phyloP scores from a whole-genome alignment of 1,140 invertebrate genomes.

The Drosophila hydei region DNA sequence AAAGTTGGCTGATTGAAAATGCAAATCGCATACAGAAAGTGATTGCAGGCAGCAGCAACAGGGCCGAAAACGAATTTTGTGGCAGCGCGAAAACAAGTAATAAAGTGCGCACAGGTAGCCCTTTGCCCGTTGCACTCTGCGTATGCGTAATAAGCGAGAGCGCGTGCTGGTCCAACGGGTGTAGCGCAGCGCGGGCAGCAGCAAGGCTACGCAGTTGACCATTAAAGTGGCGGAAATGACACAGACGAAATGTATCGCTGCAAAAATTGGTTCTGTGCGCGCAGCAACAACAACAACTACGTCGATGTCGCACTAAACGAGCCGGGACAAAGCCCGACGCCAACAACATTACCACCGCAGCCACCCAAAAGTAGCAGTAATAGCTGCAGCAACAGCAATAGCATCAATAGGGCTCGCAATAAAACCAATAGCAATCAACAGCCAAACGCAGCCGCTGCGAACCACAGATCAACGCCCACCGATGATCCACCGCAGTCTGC shows the following conservation, averaged over 20 bases:
- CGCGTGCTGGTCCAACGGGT: not conserved
- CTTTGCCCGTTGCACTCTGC: conserved; percentile 24
- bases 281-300: conserved; percentile 84
- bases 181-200: not conserved
- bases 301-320: conserved; percentile 75
- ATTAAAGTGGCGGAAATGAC: conserved; percentile 78
- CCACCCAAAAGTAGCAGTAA: conserved; percentile 12
- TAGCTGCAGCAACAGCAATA: conserved; percentile 40
- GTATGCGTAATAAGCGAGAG: conserved; percentile 44
- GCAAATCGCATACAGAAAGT: conserved; percentile 60
- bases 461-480: conserved; percentile 32
- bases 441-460: conserved; percentile 29
- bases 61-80: conserved; percentile 40
- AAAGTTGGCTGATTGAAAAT: conserved; percentile 78
- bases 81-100: conserved; percentile 41
- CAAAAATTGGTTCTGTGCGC: conserved; percentile 86
- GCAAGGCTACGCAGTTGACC: conserved; percentile 28
- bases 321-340: conserved; percentile 10
- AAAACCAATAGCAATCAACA: conserved; percentile 69
- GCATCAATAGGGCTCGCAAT: conserved; percentile 46
- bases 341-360: conserved; percentile 24
- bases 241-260: conserved; percentile 83
- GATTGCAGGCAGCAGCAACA: conserved; percentile 23
- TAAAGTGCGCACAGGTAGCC: conserved; percentile 35
- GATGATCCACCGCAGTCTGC: conserved; percentile 50